These are phyloP conservation scores for Poecilia wingei DNA, from an alignment of 2,797 vertebrate species.

Conservation along the genomic window DNA sequence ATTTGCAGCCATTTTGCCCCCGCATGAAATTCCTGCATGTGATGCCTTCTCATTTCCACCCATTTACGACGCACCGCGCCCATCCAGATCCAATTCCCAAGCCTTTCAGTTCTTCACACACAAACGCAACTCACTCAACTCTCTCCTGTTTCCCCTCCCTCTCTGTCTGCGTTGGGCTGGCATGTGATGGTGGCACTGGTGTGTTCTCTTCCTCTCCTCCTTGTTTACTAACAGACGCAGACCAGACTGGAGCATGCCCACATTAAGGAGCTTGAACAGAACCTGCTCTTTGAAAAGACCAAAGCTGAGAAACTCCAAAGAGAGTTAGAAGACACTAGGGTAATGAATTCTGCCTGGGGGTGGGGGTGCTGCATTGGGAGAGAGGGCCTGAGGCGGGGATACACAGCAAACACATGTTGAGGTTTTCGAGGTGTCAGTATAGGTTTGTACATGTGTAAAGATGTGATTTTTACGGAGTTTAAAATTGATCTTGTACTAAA, in stretches of 20 bases:
- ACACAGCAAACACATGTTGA: constrained; percentile 25
- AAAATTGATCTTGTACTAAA: constrained; percentile 1
- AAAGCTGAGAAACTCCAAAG: constrained; percentile 99
- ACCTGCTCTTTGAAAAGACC: constrained; percentile 99
- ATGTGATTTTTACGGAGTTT: constrained; percentile 19
- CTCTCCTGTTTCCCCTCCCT: constrained; percentile 55
- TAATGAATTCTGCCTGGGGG: constrained; percentile 92
- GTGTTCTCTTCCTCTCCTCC: constrained; percentile 99
- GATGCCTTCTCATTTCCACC: constrained; percentile 48
- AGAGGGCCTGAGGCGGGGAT: constrained; percentile 35
- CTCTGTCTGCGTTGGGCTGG: constrained; percentile 88
- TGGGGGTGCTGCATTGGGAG: constrained; percentile 58
- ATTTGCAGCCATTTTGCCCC: constrained; percentile 79
- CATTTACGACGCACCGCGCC: constrained; percentile 64
- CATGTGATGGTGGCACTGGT: constrained; percentile 99
- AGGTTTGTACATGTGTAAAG: constrained; percentile 26
- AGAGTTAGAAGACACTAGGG: constrained; percentile 99
- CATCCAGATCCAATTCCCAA: constrained; percentile 22
- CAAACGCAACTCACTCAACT: constrained; percentile 11
- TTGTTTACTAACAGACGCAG: constrained; percentile 99
- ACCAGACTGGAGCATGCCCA: constrained; percentile 99
- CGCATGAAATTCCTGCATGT: constrained; percentile 87
- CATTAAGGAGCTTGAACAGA: constrained; percentile 99
- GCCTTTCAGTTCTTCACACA: constrained; percentile 12
- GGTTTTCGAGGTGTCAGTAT: constrained; percentile 35